These are phyloP conservation scores for Phaedon cochleariae DNA, from an alignment of 2,888 invertebrate genomes.

Conservation along the genomic window DNA sequence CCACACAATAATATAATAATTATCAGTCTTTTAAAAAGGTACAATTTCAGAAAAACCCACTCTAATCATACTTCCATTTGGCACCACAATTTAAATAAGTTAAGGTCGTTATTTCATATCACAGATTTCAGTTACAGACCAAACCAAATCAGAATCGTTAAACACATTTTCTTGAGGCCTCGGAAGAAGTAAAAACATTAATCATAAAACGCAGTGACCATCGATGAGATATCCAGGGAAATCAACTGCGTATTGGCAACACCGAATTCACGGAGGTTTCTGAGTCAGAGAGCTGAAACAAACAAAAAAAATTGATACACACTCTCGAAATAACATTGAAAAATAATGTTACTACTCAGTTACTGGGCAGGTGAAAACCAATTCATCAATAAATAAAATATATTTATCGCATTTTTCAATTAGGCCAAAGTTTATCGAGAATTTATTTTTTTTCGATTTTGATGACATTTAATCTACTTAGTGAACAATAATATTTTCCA, in stretches of 20 bases:
- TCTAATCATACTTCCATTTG: constrained; percentile 39
- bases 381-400: no score
- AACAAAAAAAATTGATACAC: constrained; percentile 13
- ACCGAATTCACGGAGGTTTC: constrained; percentile 50
- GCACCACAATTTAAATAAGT: constrained; percentile 41
- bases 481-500: not conserved
- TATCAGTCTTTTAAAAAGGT: constrained; percentile 49
- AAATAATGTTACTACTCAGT: no score
- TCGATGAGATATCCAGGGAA: constrained; percentile 28
- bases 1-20: constrained; percentile 43
- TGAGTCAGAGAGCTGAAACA: constrained; percentile 36
- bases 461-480: not conserved
- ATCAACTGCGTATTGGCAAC: constrained; percentile 48
- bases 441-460: not conserved
- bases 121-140: constrained; percentile 53
- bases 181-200: constrained; percentile 24
- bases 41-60: constrained; percentile 37
- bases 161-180: constrained; percentile 32
- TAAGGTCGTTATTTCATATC: constrained; percentile 46
- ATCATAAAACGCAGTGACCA: constrained; percentile 27
- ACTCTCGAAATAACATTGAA: no score
- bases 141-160: constrained; percentile 30
- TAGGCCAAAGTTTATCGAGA: not conserved
- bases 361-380: no score
- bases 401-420: not conserved